These are phyloP conservation scores for Enteromius anoplus DNA, from an alignment of 2,797 vertebrate species.

Conservation along the genomic window DNA sequence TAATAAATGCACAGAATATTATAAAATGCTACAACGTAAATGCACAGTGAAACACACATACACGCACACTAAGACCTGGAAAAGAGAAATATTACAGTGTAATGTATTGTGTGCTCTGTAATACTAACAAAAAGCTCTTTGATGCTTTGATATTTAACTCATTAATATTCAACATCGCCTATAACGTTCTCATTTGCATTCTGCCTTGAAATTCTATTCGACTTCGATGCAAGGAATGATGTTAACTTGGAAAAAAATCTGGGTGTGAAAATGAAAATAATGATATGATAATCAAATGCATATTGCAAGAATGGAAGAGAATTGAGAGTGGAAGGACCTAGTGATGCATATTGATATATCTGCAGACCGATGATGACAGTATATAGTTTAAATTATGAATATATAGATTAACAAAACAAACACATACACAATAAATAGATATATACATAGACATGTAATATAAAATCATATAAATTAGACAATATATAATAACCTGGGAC, in stretches of 20 bases:
- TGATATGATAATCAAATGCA: constrained; percentile 44
- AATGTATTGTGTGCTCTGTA: constrained; percentile 30
- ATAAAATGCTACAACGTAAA: constrained; percentile 40
- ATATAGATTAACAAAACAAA: constrained; percentile 47
- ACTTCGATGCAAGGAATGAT: constrained; percentile 30
- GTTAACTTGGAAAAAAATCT: constrained; percentile 39
- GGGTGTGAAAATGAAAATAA: constrained; percentile 36
- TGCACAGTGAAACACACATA: constrained; percentile 52
- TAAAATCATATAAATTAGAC: constrained; percentile 43
- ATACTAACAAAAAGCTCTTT: constrained; percentile 43
- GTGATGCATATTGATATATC: constrained; percentile 24
- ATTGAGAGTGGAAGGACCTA: constrained; percentile 8
- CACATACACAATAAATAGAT: constrained; percentile 43
- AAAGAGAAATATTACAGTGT: constrained; percentile 34
- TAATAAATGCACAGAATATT: constrained; percentile 36
- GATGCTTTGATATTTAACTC: constrained; percentile 60
- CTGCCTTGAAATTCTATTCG: constrained; percentile 24
- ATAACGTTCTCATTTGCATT: constrained; percentile 45
- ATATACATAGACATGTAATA: constrained; percentile 27
- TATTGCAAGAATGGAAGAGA: constrained; percentile 25
- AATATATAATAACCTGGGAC: constrained; percentile 26
- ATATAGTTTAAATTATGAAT: constrained; percentile 39
- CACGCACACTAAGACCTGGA: constrained; percentile 42
- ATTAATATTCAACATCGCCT: constrained; percentile 49
- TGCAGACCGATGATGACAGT: constrained; percentile 15